A percentile compares a stretch with the other conserved stretches of the same genome.
Conservation (phyloP, 37 sponge, comb jelly and placozoan genomes). For the Agelas oroides region DNA sequence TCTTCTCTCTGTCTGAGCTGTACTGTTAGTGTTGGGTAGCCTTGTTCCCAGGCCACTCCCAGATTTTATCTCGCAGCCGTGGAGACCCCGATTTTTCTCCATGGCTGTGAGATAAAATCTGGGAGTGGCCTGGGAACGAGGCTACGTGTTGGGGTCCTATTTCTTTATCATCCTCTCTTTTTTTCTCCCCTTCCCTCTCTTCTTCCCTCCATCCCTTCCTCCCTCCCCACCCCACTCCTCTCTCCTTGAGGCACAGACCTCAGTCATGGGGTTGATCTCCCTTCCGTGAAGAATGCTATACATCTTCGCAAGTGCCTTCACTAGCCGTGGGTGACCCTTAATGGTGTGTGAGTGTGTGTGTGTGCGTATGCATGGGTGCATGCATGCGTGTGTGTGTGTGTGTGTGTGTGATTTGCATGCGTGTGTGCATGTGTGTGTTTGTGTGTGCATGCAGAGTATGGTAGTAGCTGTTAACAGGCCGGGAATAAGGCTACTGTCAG, state of each 20-base stretch:
- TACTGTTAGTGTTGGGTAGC: too few species aligned
- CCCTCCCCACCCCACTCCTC: not conserved
- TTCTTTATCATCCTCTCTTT: not conserved
- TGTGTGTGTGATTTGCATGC: too few species aligned
- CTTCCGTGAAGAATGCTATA: slow-evolving; percentile 68
- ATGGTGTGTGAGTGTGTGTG: not conserved
- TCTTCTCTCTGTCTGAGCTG: too few species aligned
- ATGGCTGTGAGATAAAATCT: not conserved
- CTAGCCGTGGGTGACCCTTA: slow-evolving; percentile 91
- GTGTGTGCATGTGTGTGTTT: not conserved
- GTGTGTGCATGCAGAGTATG: not conserved
- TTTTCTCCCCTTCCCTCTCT: not conserved
- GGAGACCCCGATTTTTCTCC: not conserved
- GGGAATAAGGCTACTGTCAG: not conserved
- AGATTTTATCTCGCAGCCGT: too few species aligned
- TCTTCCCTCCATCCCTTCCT: not conserved
- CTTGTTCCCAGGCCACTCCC: not conserved
- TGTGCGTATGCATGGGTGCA: not conserved
- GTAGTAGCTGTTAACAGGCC: too few species aligned
- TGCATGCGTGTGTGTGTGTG: too few species aligned
- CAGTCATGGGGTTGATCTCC: slow-evolving; percentile 85
- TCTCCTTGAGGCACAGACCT: slow-evolving; percentile 40
- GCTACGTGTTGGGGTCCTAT: too few species aligned
- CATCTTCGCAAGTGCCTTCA: slow-evolving; percentile 87
- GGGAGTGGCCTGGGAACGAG: not conserved